Evolutionary conservation across 2,797 vertebrate species (phyloP).

Genomic region (Microcaecilia unicolor): DNA sequence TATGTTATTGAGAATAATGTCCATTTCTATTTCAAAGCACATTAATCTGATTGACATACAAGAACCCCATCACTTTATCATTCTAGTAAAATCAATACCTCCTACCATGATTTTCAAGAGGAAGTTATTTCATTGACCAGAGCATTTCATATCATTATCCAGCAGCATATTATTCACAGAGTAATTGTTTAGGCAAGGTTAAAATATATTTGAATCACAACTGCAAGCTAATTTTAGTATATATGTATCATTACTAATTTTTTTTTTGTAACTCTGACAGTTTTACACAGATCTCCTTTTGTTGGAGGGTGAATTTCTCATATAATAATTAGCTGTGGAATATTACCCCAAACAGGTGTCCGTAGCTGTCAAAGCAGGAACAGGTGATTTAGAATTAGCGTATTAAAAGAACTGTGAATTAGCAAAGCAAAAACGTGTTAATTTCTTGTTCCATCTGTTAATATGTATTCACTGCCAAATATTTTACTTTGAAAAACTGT

Average conservation of each 20-base stretch:
- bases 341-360: slow-evolving; percentile 97
- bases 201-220: slow-evolving; percentile 52
- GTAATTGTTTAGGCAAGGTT: slow-evolving; percentile 36
- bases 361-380: slow-evolving; percentile 93
- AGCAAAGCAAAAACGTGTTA: slow-evolving; percentile 94
- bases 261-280: slow-evolving; percentile 82
- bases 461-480: slow-evolving; percentile 98
- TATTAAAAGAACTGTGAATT: slow-evolving; percentile 92
- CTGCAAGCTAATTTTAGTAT: slow-evolving; percentile 49
- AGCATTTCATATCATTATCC: too few relatives aligned
- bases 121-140: too few relatives aligned
- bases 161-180: too few relatives aligned
- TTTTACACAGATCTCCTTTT: slow-evolving; percentile 71
- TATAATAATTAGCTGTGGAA: slow-evolving; percentile 97
- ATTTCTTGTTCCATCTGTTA: slow-evolving; percentile 99
- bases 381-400: slow-evolving; percentile 79
- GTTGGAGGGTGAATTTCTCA: slow-evolving; percentile 84
- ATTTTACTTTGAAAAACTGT: slow-evolving; percentile 81
- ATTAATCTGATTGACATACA: too few relatives aligned
- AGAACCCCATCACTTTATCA: too few relatives aligned
- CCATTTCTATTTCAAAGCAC: too few relatives aligned
- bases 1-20: too few relatives aligned
- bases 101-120: too few relatives aligned
- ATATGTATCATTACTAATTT: slow-evolving; percentile 65
- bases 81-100: too few relatives aligned